Conservation (phyloP, 1,140 invertebrate genomes). For the Ooceraea biroi region DNA sequence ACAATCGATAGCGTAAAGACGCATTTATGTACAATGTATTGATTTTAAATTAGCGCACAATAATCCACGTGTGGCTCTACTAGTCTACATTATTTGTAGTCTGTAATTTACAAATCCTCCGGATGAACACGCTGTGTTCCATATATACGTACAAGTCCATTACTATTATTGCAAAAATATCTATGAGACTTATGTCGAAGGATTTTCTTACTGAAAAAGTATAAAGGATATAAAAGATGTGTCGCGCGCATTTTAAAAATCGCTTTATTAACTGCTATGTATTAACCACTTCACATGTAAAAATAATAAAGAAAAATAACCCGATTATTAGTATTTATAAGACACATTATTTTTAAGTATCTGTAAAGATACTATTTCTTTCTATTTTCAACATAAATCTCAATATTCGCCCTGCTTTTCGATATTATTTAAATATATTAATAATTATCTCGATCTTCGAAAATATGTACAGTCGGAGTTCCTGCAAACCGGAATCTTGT, state of each 20-base stretch:
- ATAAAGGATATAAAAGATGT: not conserved
- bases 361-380: not conserved
- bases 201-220: not conserved
- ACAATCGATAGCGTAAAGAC: conserved; percentile 25
- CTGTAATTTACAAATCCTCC: not conserved
- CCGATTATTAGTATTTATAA: conserved; percentile 25
- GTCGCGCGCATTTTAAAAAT: not conserved
- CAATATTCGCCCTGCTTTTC: not conserved
- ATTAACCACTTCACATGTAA: not conserved
- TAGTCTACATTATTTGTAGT: conserved; percentile 29
- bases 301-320: not conserved
- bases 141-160: not conserved
- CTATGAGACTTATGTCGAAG: not conserved
- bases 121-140: conserved; percentile 27
- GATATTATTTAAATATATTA: conserved; percentile 32
- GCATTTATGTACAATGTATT: conserved; percentile 17
- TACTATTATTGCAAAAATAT: conserved; percentile 11
- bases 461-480: conserved; percentile 5
- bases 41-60: conserved; percentile 38
- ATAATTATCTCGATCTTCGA: not conserved
- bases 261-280: not conserved
- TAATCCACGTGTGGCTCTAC: conserved; percentile 8
- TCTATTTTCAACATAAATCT: not conserved
- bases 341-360: conserved; percentile 1
- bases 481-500: conserved; percentile 30